A percentile compares a stretch with the other conserved stretches of the same genome.
phyloP scores from a whole-genome alignment of 2,113 vertebrate genomes.

The Tachuris rubrigastra region DNA sequence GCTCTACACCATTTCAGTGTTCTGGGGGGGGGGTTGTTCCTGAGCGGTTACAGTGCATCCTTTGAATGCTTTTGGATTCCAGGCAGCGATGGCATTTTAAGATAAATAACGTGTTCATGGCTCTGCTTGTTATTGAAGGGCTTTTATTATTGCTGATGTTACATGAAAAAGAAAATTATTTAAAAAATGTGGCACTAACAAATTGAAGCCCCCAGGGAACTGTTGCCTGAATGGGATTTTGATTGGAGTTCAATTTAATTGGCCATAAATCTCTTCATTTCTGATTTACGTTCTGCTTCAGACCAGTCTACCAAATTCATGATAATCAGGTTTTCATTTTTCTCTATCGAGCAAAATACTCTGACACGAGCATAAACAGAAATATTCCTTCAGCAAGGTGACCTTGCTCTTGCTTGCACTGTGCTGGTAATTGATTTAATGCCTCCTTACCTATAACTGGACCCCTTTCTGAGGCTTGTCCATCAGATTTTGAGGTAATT shows the following conservation, averaged over 20 bases:
- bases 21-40: background rate
- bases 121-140: slow-evolving; percentile 35
- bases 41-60: background rate
- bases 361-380: slow-evolving; percentile 44
- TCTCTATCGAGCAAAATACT: slow-evolving; percentile 38
- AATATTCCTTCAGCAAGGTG: slow-evolving; percentile 61
- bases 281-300: slow-evolving; percentile 59
- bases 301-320: slow-evolving; percentile 49
- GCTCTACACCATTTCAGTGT: background rate
- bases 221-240: slow-evolving; percentile 63
- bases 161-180: slow-evolving; percentile 61
- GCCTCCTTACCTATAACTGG: background rate
- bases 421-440: slow-evolving; percentile 56
- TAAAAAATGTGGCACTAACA: slow-evolving; percentile 61
- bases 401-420: slow-evolving; percentile 40
- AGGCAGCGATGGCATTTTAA: slow-evolving; percentile 42
- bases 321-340: slow-evolving; percentile 61
- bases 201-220: slow-evolving; percentile 61
- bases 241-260: slow-evolving; percentile 72
- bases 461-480: slow-evolving; percentile 13
- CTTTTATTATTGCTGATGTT: slow-evolving; percentile 55
- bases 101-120: slow-evolving; percentile 20
- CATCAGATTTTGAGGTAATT: background rate
- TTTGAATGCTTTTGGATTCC: slow-evolving; percentile 16
- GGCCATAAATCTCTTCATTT: slow-evolving; percentile 49